Percentiles rank a stretch among this genome's conserved stretches.
Evolutionary conservation across 2,888 invertebrate species (phyloP).

Genomic region (Scaptomyza reducta): DNA sequence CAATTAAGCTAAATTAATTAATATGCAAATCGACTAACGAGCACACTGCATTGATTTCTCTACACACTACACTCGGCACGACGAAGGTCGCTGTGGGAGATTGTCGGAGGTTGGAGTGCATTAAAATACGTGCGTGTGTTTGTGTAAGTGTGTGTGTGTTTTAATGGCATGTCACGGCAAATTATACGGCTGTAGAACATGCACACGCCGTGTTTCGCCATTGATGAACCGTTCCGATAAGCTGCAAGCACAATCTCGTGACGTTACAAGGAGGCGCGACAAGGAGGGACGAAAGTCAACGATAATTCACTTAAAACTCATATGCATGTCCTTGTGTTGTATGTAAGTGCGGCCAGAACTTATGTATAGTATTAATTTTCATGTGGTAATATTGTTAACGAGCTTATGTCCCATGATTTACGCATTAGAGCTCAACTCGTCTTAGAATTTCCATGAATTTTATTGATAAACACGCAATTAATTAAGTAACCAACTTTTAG

Average conservation of each 20-base stretch:
- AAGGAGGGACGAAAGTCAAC: constrained; percentile 10
- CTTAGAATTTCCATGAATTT: constrained; percentile 49
- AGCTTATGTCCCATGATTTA: constrained; percentile 41
- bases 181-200: constrained; percentile 59
- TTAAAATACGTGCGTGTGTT: constrained; percentile 51
- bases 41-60: constrained; percentile 60
- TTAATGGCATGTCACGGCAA: constrained; percentile 53
- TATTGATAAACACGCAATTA: constrained; percentile 45
- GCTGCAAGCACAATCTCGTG: constrained; percentile 3
- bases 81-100: constrained; percentile 17
- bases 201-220: constrained; percentile 61
- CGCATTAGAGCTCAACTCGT: constrained; percentile 2
- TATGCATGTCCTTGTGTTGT: constrained; percentile 4
- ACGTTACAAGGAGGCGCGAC: background rate
- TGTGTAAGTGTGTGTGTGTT: constrained; percentile 23
- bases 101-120: constrained; percentile 25
- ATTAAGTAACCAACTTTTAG: constrained; percentile 18
- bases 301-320: constrained; percentile 39
- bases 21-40: constrained; percentile 79
- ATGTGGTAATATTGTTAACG: constrained; percentile 54
- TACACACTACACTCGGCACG: constrained; percentile 5
- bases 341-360: constrained; percentile 8
- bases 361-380: constrained; percentile 33
- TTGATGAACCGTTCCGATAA: constrained; percentile 55
- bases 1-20: constrained; percentile 79